These are phyloP conservation scores for Eucera pruinosa DNA, from an alignment of 2,888 invertebrate species.

Conservation along the genomic window DNA sequence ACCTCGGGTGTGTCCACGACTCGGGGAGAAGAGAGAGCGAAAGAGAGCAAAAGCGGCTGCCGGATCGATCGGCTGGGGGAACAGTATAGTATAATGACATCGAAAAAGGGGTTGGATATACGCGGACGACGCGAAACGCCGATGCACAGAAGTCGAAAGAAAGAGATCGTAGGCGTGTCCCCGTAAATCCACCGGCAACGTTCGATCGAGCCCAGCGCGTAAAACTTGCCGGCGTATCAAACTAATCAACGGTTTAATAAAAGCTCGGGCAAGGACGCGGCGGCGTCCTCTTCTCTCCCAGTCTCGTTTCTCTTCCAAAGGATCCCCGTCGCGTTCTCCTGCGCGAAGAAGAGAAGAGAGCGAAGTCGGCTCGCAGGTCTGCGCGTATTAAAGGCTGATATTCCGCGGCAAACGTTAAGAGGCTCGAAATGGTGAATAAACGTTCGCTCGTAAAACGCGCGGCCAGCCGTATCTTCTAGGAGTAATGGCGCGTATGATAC, in stretches of 20 bases:
- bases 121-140: no score
- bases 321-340: no score
- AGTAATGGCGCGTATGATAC: conserved; percentile 75
- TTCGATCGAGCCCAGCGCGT: neutral
- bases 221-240: neutral
- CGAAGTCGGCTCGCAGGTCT: conserved; percentile 51
- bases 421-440: conserved; percentile 81
- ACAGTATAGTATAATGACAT: neutral
- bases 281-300: neutral
- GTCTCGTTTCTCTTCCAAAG: no score
- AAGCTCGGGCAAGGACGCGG: conserved; percentile 33
- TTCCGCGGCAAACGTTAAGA: conserved; percentile 73
- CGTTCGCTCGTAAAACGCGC: conserved; percentile 79
- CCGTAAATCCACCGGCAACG: conserved; percentile 9
- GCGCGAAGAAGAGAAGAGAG: no score
- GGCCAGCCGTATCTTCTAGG: conserved; percentile 74
- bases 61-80: no score
- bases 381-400: conserved; percentile 71
- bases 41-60: no score
- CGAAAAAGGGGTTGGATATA: neutral
- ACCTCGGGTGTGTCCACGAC: no score
- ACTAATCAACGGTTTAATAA: conserved; percentile 22
- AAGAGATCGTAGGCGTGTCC: conserved; percentile 17
- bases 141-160: no score
- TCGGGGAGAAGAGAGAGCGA: no score